Percentiles rank a stretch among this genome's conserved stretches.
phyloP scores from a whole-genome alignment of 1,140 invertebrate genomes.

The Drosophila insularis region DNA sequence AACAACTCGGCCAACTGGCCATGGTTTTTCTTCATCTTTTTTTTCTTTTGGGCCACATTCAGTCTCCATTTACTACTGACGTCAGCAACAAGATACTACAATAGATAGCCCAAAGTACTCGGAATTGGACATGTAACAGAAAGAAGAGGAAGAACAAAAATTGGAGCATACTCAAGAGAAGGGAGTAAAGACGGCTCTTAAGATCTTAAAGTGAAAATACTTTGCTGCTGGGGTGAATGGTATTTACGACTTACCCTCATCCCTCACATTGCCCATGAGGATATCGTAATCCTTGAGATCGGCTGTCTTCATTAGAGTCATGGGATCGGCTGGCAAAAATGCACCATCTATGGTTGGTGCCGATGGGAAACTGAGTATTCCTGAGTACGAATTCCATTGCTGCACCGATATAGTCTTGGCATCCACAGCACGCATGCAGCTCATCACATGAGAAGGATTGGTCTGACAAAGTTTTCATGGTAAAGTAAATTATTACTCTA shows the following conservation, averaged over 20 bases:
- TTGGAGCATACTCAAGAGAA: too few relatives aligned
- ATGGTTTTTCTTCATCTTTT: constrained; percentile 31
- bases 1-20: constrained; percentile 53
- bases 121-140: constrained; percentile 8
- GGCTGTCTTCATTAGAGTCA: constrained; percentile 90
- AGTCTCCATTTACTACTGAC: constrained; percentile 39
- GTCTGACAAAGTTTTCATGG: constrained; percentile 48
- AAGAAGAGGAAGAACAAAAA: too few relatives aligned
- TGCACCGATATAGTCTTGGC: constrained; percentile 92
- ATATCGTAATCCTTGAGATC: constrained; percentile 93
- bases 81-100: constrained; percentile 42
- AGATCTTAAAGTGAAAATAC: too few relatives aligned
- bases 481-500: not conserved
- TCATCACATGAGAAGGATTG: constrained; percentile 88
- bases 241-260: constrained; percentile 88
- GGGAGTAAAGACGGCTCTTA: too few relatives aligned
- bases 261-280: constrained; percentile 92
- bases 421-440: constrained; percentile 92
- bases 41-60: constrained; percentile 47
- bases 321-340: constrained; percentile 92
- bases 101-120: constrained; percentile 37
- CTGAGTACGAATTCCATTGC: constrained; percentile 95
- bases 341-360: constrained; percentile 93
- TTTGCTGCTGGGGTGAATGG: too few relatives aligned
- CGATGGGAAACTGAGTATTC: constrained; percentile 93